Percentiles rank a stretch among this genome's conserved stretches.
Conservation (phyloP, 2,797 vertebrate species). For the Rhinella marina region DNA sequence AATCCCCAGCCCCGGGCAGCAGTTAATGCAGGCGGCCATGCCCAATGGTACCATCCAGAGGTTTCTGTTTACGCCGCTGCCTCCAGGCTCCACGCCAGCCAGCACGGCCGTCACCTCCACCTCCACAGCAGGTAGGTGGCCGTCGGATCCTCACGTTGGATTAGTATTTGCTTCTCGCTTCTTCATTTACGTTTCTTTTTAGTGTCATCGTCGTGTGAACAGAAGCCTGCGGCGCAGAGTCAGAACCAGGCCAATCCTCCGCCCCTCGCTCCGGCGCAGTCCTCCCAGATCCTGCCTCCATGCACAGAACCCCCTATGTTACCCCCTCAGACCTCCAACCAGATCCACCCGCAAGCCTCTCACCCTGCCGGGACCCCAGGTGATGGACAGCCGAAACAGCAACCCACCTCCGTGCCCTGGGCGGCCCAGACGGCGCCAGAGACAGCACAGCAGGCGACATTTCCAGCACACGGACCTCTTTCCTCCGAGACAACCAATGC, state of each 20-base stretch:
- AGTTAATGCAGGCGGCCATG: slow-evolving; percentile 96
- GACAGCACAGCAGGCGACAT: slow-evolving; percentile 62
- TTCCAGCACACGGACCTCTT: slow-evolving; percentile 36
- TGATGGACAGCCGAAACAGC: slow-evolving; percentile 62
- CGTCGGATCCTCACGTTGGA: background rate
- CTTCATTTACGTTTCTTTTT: background rate
- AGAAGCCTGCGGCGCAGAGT: slow-evolving; percentile 64
- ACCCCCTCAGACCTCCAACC: slow-evolving; percentile 65
- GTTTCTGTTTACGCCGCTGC: slow-evolving; percentile 93
- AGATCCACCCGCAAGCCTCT: slow-evolving; percentile 74
- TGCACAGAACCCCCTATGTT: slow-evolving; percentile 21
- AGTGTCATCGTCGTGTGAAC: slow-evolving; percentile 65
- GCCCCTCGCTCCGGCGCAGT: slow-evolving; percentile 65
- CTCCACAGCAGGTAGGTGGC: slow-evolving; percentile 77
- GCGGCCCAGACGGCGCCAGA: slow-evolving; percentile 67
- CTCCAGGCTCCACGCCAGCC: slow-evolving; percentile 75
- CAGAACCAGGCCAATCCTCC: slow-evolving; percentile 65
- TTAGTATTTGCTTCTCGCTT: too few species aligned
- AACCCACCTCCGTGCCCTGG: slow-evolving; percentile 46
- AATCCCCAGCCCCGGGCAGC: slow-evolving; percentile 94
- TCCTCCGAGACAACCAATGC: slow-evolving; percentile 70
- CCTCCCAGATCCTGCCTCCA: slow-evolving; percentile 63
- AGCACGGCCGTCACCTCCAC: slow-evolving; percentile 77
- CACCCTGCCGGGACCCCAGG: slow-evolving; percentile 61
- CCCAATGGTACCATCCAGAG: slow-evolving; percentile 95